Conservation (phyloP, 2,888 invertebrate genomes). For the Caenorhabditis sp. region DNA sequence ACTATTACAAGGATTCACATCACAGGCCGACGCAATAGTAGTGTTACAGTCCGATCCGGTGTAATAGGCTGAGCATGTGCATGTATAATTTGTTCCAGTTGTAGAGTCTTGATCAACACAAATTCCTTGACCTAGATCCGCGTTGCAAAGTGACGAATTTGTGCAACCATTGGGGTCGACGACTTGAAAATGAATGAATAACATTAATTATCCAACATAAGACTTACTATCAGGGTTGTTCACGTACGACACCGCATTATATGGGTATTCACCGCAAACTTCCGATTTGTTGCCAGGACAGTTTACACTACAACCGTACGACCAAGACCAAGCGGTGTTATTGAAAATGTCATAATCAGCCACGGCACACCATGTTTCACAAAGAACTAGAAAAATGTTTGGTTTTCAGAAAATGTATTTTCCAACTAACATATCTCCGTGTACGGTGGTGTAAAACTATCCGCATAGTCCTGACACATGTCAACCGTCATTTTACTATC, state of each 20-base stretch:
- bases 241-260: background rate
- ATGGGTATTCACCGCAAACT: slow-evolving; percentile 8
- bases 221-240: background rate
- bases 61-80: slow-evolving; percentile 16
- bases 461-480: slow-evolving; percentile 18
- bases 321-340: background rate
- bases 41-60: slow-evolving; percentile 24
- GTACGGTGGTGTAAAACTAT: background rate
- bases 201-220: background rate
- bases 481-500: slow-evolving; percentile 15
- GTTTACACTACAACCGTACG: slow-evolving; percentile 12
- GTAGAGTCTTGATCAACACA: slow-evolving; percentile 14
- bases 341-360: slow-evolving; percentile 5
- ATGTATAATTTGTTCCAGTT: slow-evolving; percentile 14
- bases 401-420: too few relatives aligned
- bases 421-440: background rate
- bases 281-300: slow-evolving; percentile 21
- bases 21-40: slow-evolving; percentile 10
- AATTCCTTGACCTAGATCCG: slow-evolving; percentile 1
- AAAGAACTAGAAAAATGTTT: slow-evolving; percentile 10
- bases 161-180: slow-evolving; percentile 16
- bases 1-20: slow-evolving; percentile 24
- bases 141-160: slow-evolving; percentile 1
- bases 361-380: slow-evolving; percentile 26
- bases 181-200: slow-evolving; percentile 10